Evolutionary conservation across 2,888 invertebrate species (phyloP).

Genomic region (Orgyia antiqua): DNA sequence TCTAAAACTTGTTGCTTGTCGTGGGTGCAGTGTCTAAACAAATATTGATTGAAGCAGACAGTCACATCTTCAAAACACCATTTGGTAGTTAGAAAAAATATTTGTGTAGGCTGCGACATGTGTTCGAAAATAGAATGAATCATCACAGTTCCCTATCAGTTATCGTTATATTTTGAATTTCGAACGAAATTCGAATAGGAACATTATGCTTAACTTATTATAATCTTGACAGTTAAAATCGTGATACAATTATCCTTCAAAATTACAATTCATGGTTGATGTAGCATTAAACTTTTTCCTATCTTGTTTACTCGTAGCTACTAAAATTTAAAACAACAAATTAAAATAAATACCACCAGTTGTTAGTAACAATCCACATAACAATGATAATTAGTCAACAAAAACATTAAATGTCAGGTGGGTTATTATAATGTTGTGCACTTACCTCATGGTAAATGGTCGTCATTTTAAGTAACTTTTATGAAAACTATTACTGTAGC

Average conservation of each 20-base stretch:
- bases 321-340: conserved; percentile 1
- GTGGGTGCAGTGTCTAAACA: conserved; percentile 17
- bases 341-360: conserved; percentile 22
- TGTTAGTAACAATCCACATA: conserved; percentile 30
- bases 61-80: conserved; percentile 9
- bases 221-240: too few species aligned
- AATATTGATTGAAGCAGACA: conserved; percentile 14
- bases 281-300: too few species aligned
- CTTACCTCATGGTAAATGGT: conserved; percentile 71
- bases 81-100: conserved; percentile 9
- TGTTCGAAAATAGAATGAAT: conserved; percentile 10
- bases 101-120: conserved; percentile 7
- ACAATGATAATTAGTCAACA: conserved; percentile 50
- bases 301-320: too few species aligned
- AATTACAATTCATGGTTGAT: too few species aligned
- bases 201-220: too few species aligned
- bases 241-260: too few species aligned
- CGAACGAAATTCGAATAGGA: too few species aligned
- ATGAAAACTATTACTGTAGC: conserved; percentile 36
- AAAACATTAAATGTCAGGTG: conserved; percentile 61
- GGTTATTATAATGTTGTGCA: conserved; percentile 55
- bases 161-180: conserved; percentile 3
- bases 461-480: conserved; percentile 57
- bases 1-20: conserved; percentile 4
- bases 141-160: not conserved